phyloP scores from a whole-genome alignment of 37 sponge, comb jelly and placozoan species.

The Mnemiopsis leidyi region DNA sequence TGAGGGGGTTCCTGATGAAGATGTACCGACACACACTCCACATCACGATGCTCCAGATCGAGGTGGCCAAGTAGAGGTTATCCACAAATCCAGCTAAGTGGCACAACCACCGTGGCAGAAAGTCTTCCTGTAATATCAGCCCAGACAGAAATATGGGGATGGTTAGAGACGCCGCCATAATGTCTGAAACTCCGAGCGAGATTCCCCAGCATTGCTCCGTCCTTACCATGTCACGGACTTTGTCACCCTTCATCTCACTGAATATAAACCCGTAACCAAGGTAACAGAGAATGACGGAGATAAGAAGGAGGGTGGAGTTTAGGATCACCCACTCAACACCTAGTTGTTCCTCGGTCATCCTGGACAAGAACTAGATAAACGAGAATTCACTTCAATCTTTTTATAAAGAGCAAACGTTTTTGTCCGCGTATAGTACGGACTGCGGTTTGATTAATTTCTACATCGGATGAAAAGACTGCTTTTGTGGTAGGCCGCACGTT shows the following conservation, averaged over 20 bases:
- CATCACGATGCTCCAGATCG: constrained; percentile 20
- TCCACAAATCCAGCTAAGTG: not conserved
- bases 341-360: not conserved
- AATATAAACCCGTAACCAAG: not conserved
- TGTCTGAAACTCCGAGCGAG: not conserved
- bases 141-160: not conserved
- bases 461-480: too few relatives aligned
- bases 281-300: not conserved
- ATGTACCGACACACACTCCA: not conserved
- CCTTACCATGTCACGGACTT: not conserved
- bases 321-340: not conserved
- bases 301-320: not conserved
- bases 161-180: not conserved
- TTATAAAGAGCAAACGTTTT: too few relatives aligned
- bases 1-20: not conserved
- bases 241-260: not conserved
- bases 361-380: not conserved
- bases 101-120: not conserved
- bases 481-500: too few relatives aligned
- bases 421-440: too few relatives aligned
- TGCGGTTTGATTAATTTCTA: too few relatives aligned
- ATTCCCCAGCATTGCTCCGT: not conserved
- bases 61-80: constrained; percentile 15
- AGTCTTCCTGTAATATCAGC: not conserved
- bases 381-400: too few relatives aligned